Evolutionary conservation across 2,797 vertebrate genomes (phyloP), one percentile per base, ranked within the genome.

Genomic region (Enteromius afrohamiltoni): DNA sequence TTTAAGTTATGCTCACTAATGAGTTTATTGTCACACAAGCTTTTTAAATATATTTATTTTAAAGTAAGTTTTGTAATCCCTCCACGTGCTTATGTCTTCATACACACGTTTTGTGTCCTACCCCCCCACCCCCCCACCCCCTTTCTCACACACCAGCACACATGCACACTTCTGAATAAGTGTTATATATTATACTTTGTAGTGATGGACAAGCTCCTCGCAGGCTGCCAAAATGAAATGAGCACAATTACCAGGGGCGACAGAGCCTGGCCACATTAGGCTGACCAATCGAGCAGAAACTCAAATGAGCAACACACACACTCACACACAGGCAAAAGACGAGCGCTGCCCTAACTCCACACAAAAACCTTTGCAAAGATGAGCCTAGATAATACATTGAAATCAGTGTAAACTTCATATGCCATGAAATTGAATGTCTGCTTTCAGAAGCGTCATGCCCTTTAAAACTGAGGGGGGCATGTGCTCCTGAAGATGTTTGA

Each of bases 221-320:
- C 74, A 80, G 80, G 83, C 87, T 85, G 83, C 86, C 85, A 88
- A 87, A 83, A 83, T 87, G 83, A 89, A 88, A 89, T 87, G 87
- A 88, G 82, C 74, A 47, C 87, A 83, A 88, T 89, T 87, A 88
- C 79, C 64, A 83, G 80, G 80, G 85, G 83, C 84, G 83, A 75
- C 62, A 79, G 82, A 86, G 85, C 81, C 85, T 84, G 85, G 86
- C 77, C 64, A 87, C 87, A 89, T 88, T 89, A 89, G 83, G 71
- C 77, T 71, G 82, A 82, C 85, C 86, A 88, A 81, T 87, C 84
- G 77, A 88, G 86, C 86, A 85, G 82, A 77, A 86, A 85, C 23
- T 76, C 79, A 69, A 86, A 86, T 85, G 83, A 87, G 86, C 83
- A 87, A 77, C 77, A 75, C 74, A 81, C 77, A 60, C 78, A 79